Base-by-base conservation (phyloP, 2,113 vertebrate genomes). In the Gambusia affinis region DNA sequence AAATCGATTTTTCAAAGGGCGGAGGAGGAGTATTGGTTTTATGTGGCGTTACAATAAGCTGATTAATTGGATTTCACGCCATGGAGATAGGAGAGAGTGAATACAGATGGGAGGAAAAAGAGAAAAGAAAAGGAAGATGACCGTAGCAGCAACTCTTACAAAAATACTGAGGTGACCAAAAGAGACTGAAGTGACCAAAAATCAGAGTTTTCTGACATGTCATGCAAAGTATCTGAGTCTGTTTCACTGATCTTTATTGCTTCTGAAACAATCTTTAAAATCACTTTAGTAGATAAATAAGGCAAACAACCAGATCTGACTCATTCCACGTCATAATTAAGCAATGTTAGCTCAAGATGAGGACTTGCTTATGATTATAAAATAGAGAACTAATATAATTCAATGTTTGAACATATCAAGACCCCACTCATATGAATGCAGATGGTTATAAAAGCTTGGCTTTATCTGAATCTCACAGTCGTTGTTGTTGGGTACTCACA, bases 61-160 rank as follows among this genome's bases (percentile, higher is more conserved):
- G 82, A 88, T 88, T 83, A 80, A 89, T 86, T 84, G 75, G 75
- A 87, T 91, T 89, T 86, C 80, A 79, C 83, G 77, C 76, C 60
- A 66, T 76, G 33, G 80, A 80, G 84, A 83, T 73, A 81, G 75
- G 64, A 77, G 74, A 71, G 64, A 82, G 69, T 73, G 74, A 80
- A 76, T 4, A 62, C 19, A 57, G 24, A 57, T 57, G 72, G 78
- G 60, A 62, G 72, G 67, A 70, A 70, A 60, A 67, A 47, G 82
- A 79, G 29, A 72, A 80, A 62, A 74, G 60, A 54, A 54, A 73
- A 68, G 22, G 51, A 61, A 74, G 14, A 6, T 71, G 72, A 77
- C 8, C 7, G 3, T 8, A n/a, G 24, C 51, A 24, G 24, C 51
- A 57, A 57, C 24, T 57, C 51, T 57, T 10, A 57, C 22, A n/a